These are phyloP conservation scores for Brachyopa scutellaris DNA, from an alignment of 2,888 invertebrate species.

Conservation along the genomic window DNA sequence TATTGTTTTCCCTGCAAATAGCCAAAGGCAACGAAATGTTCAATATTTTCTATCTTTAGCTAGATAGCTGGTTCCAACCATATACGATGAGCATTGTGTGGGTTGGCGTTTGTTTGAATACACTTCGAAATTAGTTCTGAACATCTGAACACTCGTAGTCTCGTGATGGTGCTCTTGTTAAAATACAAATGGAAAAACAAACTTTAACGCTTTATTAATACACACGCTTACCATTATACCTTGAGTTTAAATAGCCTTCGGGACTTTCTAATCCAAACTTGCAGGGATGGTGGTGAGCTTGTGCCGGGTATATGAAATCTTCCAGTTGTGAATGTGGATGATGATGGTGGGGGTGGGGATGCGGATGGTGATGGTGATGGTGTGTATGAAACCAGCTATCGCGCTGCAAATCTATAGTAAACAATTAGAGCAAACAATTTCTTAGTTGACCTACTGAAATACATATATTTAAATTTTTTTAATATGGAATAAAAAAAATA, in stretches of 20 bases:
- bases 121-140: slow-evolving; percentile 52
- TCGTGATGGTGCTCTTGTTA: slow-evolving; percentile 6
- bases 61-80: neutral
- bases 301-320: slow-evolving; percentile 79
- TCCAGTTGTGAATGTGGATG: slow-evolving; percentile 78
- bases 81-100: neutral
- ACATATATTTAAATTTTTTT: neutral
- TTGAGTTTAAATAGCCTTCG: slow-evolving; percentile 81
- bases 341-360: slow-evolving; percentile 75
- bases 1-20: slow-evolving; percentile 34
- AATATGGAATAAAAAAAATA: slow-evolving; percentile 33
- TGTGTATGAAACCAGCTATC: slow-evolving; percentile 77
- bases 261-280: slow-evolving; percentile 80
- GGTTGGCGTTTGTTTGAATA: slow-evolving; percentile 37
- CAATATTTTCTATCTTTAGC: slow-evolving; percentile 15
- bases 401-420: slow-evolving; percentile 76
- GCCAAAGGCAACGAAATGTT: slow-evolving; percentile 30
- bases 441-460: slow-evolving; percentile 11
- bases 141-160: neutral
- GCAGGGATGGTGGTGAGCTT: slow-evolving; percentile 75
- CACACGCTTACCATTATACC: slow-evolving; percentile 81
- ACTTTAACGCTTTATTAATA: slow-evolving; percentile 65
- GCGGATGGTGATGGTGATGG: slow-evolving; percentile 72
- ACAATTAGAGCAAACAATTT: slow-evolving; percentile 10
- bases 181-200: slow-evolving; percentile 36